Evolutionary conservation across 1,140 invertebrate genomes (phyloP).

Genomic region (Onthophagus taurus): DNA sequence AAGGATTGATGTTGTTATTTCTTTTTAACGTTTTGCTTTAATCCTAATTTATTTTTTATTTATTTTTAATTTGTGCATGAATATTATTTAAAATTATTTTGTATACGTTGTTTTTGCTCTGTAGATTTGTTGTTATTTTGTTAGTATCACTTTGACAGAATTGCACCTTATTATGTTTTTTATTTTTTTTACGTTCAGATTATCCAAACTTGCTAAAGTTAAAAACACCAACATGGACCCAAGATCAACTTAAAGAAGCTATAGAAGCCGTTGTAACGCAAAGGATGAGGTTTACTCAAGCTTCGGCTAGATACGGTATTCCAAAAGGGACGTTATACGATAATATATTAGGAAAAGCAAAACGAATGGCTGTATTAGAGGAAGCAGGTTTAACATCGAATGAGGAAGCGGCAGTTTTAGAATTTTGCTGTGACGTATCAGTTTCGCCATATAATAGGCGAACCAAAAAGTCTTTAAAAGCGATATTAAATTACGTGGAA

Average conservation of each 20-base stretch:
- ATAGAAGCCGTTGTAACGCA: constrained; percentile 66
- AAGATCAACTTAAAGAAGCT: constrained; percentile 61
- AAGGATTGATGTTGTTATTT: too few species aligned
- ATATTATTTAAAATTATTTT: too few species aligned
- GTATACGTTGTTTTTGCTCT: too few species aligned
- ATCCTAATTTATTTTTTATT: too few species aligned
- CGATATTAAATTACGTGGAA: constrained; percentile 57
- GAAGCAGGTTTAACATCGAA: constrained; percentile 50
- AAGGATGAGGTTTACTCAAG: constrained; percentile 67
- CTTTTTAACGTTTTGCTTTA: too few species aligned
- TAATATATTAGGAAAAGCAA: constrained; percentile 68
- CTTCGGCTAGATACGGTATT: constrained; percentile 58
- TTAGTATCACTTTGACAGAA: too few species aligned
- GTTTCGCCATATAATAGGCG: constrained; percentile 61
- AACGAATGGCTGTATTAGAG: constrained; percentile 63
- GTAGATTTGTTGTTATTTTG: too few species aligned
- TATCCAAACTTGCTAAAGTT: constrained; percentile 52
- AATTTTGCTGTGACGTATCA: constrained; percentile 65
- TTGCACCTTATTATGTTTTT: too few species aligned
- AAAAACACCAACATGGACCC: constrained; percentile 68
- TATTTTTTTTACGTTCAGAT: constrained; percentile 41
- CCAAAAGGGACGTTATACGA: constrained; percentile 71
- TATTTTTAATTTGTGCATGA: too few species aligned
- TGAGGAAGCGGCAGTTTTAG: constrained; percentile 58
- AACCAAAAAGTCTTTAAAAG: constrained; percentile 56